phyloP scores from a whole-genome alignment of 2,888 invertebrate species.

The Saturnia pavonia region DNA sequence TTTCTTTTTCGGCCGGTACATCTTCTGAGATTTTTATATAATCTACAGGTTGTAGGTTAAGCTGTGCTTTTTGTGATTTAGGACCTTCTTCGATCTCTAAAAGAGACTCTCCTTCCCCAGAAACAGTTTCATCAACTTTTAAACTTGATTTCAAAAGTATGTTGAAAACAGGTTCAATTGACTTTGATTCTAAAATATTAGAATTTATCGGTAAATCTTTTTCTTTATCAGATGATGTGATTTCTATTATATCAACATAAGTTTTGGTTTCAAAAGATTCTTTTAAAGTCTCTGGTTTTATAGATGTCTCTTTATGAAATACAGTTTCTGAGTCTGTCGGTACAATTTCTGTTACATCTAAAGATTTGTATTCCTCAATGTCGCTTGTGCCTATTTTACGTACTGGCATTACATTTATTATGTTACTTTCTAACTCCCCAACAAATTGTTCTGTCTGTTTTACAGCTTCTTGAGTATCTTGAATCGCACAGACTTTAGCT shows the following conservation, averaged over 20 bases:
- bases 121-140: slow-evolving; percentile 49
- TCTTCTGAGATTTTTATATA: slow-evolving; percentile 54
- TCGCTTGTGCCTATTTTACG: slow-evolving; percentile 37
- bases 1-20: slow-evolving; percentile 54
- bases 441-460: slow-evolving; percentile 53
- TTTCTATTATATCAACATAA: slow-evolving; percentile 61
- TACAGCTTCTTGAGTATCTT: slow-evolving; percentile 54
- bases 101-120: slow-evolving; percentile 49
- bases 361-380: slow-evolving; percentile 53
- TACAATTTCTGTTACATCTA: slow-evolving; percentile 57
- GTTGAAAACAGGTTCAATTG: slow-evolving; percentile 42
- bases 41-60: slow-evolving; percentile 68
- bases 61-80: slow-evolving; percentile 56
- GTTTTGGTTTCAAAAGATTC: slow-evolving; percentile 62
- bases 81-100: slow-evolving; percentile 38
- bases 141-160: slow-evolving; percentile 42
- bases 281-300: slow-evolving; percentile 46
- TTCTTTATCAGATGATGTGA: slow-evolving; percentile 68
- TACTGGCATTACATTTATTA: slow-evolving; percentile 31
- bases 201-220: slow-evolving; percentile 36
- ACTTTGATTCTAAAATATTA: slow-evolving; percentile 37
- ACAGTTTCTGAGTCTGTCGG: slow-evolving; percentile 50
- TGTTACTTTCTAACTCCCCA: slow-evolving; percentile 46
- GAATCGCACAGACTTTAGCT: slow-evolving; percentile 47
- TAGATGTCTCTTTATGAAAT: slow-evolving; percentile 32